Conservation (phyloP, 2,888 invertebrate genomes). For the Lasioglossum zephyrum region DNA sequence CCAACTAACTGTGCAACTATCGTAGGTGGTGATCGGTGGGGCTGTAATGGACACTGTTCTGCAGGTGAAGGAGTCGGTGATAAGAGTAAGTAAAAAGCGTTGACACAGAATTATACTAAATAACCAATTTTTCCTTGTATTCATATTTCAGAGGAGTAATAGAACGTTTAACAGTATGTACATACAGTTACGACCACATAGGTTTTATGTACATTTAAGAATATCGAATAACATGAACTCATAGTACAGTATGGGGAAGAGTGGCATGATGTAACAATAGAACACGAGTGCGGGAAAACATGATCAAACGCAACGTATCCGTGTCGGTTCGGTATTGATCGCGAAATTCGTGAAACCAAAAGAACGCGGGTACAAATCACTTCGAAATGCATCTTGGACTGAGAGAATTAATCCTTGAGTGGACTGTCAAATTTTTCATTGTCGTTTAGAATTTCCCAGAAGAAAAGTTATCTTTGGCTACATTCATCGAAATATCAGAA, state of each 20-base stretch:
- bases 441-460: background rate
- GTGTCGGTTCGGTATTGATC: background rate
- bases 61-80: conserved; percentile 86
- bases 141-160: conserved; percentile 77
- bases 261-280: conserved; percentile 44
- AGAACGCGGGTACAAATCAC: background rate
- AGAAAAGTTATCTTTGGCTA: background rate
- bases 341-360: background rate
- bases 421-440: background rate
- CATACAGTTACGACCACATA: conserved; percentile 77
- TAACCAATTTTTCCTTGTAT: conserved; percentile 82
- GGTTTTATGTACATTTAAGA: conserved; percentile 78
- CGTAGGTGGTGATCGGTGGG: conserved; percentile 91
- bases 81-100: conserved; percentile 86
- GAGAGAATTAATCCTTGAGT: background rate
- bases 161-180: conserved; percentile 80
- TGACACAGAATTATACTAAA: conserved; percentile 78
- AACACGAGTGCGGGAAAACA: conserved; percentile 12
- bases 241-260: conserved; percentile 69
- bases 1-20: background rate
- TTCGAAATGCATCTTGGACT: background rate
- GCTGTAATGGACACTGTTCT: conserved; percentile 91
- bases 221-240: conserved; percentile 71
- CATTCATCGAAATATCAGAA: no score
- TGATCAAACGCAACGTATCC: background rate